Evolutionary conservation across 2,113 vertebrate genomes (phyloP).

Genomic region (Chroicocephalus ridibundus): DNA sequence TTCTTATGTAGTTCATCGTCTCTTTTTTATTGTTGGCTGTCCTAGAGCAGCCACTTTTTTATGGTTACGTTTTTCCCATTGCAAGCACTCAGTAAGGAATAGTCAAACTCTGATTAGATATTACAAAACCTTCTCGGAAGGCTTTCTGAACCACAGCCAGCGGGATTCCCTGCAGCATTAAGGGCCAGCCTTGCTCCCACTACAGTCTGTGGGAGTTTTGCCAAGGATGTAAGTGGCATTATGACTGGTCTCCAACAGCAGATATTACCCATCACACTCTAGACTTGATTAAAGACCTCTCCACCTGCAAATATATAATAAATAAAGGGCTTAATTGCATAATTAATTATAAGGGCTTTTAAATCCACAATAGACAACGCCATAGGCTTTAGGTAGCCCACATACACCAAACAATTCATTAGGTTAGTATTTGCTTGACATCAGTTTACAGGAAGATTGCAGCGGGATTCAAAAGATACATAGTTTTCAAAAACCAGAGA

Average conservation of each 20-base stretch:
- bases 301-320: slow-evolving; percentile 57
- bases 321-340: slow-evolving; percentile 60
- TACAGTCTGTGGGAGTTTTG: slow-evolving; percentile 42
- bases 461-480: background rate
- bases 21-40: background rate
- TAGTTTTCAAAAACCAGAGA: background rate
- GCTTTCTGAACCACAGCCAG: slow-evolving; percentile 62
- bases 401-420: background rate
- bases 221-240: slow-evolving; percentile 51
- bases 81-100: background rate
- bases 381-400: slow-evolving; percentile 64
- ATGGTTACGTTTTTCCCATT: background rate
- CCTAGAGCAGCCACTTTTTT: background rate
- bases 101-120: slow-evolving; percentile 36
- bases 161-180: slow-evolving; percentile 50
- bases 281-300: slow-evolving; percentile 56
- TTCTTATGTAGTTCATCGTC: background rate
- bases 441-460: background rate
- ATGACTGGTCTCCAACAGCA: slow-evolving; percentile 49
- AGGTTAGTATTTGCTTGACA: background rate
- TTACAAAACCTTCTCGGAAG: slow-evolving; percentile 57
- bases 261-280: slow-evolving; percentile 37
- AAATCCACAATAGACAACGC: slow-evolving; percentile 42
- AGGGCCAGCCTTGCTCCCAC: slow-evolving; percentile 45
- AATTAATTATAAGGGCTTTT: slow-evolving; percentile 55